Conservation (phyloP, 2,113 vertebrate genomes). For the Erinaceus europaeus region DNA sequence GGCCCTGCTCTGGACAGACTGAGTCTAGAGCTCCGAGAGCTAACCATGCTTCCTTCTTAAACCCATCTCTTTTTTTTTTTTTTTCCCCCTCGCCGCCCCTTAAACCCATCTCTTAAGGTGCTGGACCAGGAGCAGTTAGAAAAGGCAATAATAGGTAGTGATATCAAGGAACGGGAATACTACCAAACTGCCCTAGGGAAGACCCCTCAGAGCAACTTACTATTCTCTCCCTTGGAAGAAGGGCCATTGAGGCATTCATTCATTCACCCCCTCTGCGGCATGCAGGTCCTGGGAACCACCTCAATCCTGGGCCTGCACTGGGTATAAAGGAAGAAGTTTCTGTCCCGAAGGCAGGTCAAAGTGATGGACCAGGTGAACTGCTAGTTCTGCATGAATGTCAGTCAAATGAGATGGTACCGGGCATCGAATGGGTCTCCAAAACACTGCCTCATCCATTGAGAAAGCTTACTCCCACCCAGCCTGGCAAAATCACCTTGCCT, state of each 20-base stretch:
- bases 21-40: too few species aligned
- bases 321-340: neutral
- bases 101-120: neutral
- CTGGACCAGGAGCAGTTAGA: neutral
- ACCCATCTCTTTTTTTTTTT: too few species aligned
- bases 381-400: neutral
- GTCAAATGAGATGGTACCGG: neutral
- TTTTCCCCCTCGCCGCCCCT: neutral
- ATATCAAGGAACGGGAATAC: neutral
- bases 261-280: neutral
- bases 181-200: neutral
- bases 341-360: neutral
- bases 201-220: neutral
- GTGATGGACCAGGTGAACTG: too few species aligned
- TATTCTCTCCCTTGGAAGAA: neutral
- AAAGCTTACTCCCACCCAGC: neutral
- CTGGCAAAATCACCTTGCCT: neutral
- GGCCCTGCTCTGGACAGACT: neutral
- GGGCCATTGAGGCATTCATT: neutral
- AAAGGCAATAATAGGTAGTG: neutral
- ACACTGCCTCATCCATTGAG: neutral
- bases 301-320: neutral
- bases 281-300: neutral
- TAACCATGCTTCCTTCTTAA: too few species aligned
- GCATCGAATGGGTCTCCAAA: neutral